Base-by-base conservation (phyloP, 1,140 invertebrate genomes). In the Leptinotarsa lineolata region DNA sequence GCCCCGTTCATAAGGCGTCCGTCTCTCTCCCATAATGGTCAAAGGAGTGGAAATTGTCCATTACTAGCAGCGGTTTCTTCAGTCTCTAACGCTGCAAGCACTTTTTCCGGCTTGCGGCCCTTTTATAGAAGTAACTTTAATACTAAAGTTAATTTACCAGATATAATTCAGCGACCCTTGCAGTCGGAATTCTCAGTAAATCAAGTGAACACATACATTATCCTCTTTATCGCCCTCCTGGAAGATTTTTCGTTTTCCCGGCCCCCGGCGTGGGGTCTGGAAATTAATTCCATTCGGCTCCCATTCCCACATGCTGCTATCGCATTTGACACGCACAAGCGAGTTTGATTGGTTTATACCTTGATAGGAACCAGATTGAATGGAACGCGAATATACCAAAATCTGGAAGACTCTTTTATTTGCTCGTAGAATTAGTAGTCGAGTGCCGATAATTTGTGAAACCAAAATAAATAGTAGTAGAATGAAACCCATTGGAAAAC, bases 251-350 rank as follows among this genome's bases (percentile, higher is more conserved):
- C 48, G 15, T 54, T 16, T 15, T 54, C 48, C n/a, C n/a, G 15
- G 48, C 48, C n/a, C 15, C 48, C n/a, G n/a, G 48, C 48, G 48
- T 54, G 48, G 48, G 48, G 48, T 54, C n/a, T 54, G 48, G 48
- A 54, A 54, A 54, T 54, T 54, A 54, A 54, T 54, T 54, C n/a
- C 48, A 54, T 13, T n/a, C n/a, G 15, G 48, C 15, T 54, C 48
- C 48, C 48, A 54, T 54, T 54, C 48, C 48, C 48, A 54, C 48
- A 54, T 54, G 15, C 48, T 54, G 15, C 48, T 18, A 54, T 54
- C 48, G 15, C 15, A 16, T 54, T 54, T 54, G 15, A 16, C 48
- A 54, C 48, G 48, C 48, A 54, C 15, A 15, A 13, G 48, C 6
- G 48, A 54, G n/a, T 54, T 54, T 54, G 16, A 54, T 54, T 54